These are phyloP conservation scores for Protosalanx chinensis DNA, from an alignment of 2,797 vertebrate genomes.

Conservation along the genomic window DNA sequence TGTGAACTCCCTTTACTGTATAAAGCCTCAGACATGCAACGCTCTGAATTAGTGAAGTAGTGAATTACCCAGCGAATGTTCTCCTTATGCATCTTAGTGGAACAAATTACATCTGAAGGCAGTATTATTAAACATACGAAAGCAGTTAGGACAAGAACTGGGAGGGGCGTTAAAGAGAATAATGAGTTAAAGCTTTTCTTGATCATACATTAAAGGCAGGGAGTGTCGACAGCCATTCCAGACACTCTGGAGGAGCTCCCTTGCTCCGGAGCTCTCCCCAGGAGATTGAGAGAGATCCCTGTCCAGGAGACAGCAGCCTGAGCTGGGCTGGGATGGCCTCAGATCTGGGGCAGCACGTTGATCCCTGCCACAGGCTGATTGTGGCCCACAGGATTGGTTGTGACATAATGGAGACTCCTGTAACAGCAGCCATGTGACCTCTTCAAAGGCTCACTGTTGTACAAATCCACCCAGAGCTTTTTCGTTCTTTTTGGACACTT, in stretches of 20 bases:
- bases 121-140: constrained; percentile 70
- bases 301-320: constrained; percentile 50
- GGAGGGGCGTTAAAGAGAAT: constrained; percentile 60
- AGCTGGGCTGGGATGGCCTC: constrained; percentile 41
- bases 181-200: constrained; percentile 72
- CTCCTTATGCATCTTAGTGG: constrained; percentile 61
- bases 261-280: constrained; percentile 57
- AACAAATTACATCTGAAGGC: constrained; percentile 71
- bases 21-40: background rate
- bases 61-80: constrained; percentile 50
- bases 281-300: constrained; percentile 58
- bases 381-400: constrained; percentile 16
- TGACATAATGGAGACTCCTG: constrained; percentile 7
- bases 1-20: background rate
- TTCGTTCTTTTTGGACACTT: too few relatives aligned
- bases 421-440: background rate
- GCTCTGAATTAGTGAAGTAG: constrained; percentile 18
- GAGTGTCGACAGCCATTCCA: constrained; percentile 68
- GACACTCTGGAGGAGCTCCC: constrained; percentile 66
- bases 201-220: constrained; percentile 73
- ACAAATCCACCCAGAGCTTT: background rate
- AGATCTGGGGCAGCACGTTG: constrained; percentile 34
- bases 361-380: constrained; percentile 32
- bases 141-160: constrained; percentile 69
- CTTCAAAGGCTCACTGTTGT: background rate